Conservation (phyloP, 2,888 invertebrate species). For the Mellilla xanthometata region DNA sequence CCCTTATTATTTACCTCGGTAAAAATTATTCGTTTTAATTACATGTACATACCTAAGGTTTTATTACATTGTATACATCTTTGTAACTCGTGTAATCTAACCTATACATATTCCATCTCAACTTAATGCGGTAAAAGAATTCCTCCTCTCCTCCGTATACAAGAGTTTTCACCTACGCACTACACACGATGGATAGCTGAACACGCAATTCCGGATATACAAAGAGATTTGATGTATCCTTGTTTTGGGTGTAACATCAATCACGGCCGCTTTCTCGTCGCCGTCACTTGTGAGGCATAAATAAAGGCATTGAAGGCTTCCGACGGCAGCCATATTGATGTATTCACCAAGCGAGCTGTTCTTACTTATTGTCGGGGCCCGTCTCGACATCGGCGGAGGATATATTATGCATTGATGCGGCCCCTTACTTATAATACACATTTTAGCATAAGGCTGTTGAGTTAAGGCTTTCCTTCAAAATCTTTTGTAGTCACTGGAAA, state of each 20-base stretch:
- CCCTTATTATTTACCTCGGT: too few species aligned
- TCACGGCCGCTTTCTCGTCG: constrained; percentile 59
- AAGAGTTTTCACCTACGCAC: constrained; percentile 23
- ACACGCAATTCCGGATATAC: constrained; percentile 45
- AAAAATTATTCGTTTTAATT: too few species aligned
- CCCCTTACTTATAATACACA: constrained; percentile 19
- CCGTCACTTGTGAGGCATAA: constrained; percentile 62
- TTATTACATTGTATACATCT: too few species aligned
- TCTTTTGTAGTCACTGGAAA: too few species aligned
- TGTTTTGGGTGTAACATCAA: constrained; percentile 63
- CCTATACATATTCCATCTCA: too few species aligned
- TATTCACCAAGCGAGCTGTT: constrained; percentile 60
- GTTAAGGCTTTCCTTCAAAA: too few species aligned
- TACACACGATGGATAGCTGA: constrained; percentile 36
- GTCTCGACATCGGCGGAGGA: constrained; percentile 41
- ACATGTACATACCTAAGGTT: too few species aligned
- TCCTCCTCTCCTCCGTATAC: constrained; percentile 7
- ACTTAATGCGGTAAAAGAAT: too few species aligned
- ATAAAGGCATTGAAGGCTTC: constrained; percentile 63
- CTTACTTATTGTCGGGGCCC: constrained; percentile 55
- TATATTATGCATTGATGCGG: constrained; percentile 31
- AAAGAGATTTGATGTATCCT: constrained; percentile 63
- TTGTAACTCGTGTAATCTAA: too few species aligned
- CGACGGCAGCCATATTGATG: constrained; percentile 61
- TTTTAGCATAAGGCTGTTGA: too few species aligned